Percentiles rank a stretch among this genome's conserved stretches.
Evolutionary conservation across 2,888 invertebrate genomes (phyloP).

Genomic region (Mactromeris polynyma): DNA sequence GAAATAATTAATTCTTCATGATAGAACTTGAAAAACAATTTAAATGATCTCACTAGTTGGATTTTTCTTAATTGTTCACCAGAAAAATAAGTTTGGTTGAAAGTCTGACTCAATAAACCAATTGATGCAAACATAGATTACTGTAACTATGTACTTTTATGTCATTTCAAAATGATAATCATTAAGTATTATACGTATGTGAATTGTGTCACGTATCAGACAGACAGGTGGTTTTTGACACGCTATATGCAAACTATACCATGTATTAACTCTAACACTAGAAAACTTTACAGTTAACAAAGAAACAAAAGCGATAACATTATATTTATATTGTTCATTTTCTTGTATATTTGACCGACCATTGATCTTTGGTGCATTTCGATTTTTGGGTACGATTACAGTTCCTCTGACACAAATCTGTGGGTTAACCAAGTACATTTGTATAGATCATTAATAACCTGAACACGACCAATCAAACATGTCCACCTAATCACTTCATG

Average conservation of each 20-base stretch:
- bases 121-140: no score
- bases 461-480: background rate
- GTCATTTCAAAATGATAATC: background rate
- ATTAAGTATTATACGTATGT: background rate
- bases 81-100: no score
- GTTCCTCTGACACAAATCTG: background rate
- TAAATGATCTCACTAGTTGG: no score
- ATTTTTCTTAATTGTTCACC: no score
- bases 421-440: background rate
- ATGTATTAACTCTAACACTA: background rate
- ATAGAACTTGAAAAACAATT: no score
- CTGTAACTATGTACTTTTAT: background rate
- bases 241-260: background rate
- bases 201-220: conserved; percentile 5
- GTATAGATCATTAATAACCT: background rate
- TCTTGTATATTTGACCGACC: background rate
- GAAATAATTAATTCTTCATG: no score
- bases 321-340: background rate
- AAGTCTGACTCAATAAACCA: no score
- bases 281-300: background rate
- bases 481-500: conserved; percentile 15
- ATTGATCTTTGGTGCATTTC: conserved; percentile 11
- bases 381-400: conserved; percentile 2
- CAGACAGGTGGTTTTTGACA: background rate
- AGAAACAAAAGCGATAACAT: background rate